These are phyloP conservation scores for Paradoxurus hermaphroditus DNA, from an alignment of 2,113 vertebrate species.

Conservation along the genomic window DNA sequence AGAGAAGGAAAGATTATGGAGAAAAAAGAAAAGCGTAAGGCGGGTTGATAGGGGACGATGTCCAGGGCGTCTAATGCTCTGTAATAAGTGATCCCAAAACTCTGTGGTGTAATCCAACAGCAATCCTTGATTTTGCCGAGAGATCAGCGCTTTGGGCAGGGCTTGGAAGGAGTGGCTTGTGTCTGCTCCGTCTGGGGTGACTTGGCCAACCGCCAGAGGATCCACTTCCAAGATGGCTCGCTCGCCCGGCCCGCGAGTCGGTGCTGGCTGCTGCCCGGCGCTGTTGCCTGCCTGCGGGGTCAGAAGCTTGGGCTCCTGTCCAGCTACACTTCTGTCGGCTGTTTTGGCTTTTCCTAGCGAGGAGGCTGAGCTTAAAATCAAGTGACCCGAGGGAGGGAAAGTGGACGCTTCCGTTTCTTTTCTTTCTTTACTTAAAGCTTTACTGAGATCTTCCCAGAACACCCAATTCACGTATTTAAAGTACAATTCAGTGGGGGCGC, in stretches of 20 bases:
- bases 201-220: neutral
- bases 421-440: neutral
- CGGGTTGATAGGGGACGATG: neutral
- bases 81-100: neutral
- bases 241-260: neutral
- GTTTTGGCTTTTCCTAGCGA: neutral
- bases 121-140: neutral
- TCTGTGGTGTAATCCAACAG: neutral
- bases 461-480: neutral
- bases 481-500: neutral
- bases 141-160: neutral
- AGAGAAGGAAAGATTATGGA: neutral
- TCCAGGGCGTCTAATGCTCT: neutral
- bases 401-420: neutral
- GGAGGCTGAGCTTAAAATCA: neutral
- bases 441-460: neutral
- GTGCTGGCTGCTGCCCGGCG: neutral
- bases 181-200: neutral
- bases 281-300: neutral
- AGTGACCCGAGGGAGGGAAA: neutral
- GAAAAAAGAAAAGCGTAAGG: neutral
- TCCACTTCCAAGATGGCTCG: neutral
- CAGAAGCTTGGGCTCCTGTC: neutral
- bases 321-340: no score
- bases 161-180: neutral